Evolutionary conservation across 2,113 vertebrate species (phyloP), one percentile per base, ranked within the genome.

Genomic region (Dipodomys merriami): DNA sequence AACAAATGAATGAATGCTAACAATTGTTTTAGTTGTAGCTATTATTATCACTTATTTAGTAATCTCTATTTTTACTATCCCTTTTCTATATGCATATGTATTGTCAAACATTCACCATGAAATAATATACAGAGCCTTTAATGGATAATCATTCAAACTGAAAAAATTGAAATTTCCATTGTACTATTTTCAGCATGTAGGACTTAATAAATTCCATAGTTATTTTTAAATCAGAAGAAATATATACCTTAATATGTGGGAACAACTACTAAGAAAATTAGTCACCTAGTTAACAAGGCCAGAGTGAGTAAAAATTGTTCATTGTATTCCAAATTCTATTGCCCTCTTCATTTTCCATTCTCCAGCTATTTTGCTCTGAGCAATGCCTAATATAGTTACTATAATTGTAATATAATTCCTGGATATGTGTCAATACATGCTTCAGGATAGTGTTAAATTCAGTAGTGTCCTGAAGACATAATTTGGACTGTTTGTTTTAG

Each of bases 211-310:
- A 44, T 71, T 72, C 62, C 79, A 74, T 23, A 73, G 23, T 82
- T 83, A 88, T 85, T 83, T 84, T 91, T 85, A 95, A 33, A 86
- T 86, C 80, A 86, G 93, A 83, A 73, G 19, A 79, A 82, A 7
- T 7, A 64, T 65, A 25, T 15, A 62, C 15, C 49, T 94, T 53
- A 88, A 18, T 57, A 46, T 23, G 33, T 90, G n/a, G 44, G 81
- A 86, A 69, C 25, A 91, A 68, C 76, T 76, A 76, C 39, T 39
- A 15, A 86, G 49, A 49, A 95, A 91, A 62, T 64, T 65, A 95
- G 74, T 35, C 53, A 29, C 6, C 49, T 53, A 33, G 22, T 49
- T 78, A 90, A 2, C 27, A 15, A 69, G 22, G 22, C 8, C 60
- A 94, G 57, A 13, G 30, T 35, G 39, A 87, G 57, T 35, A 80